These are phyloP conservation scores for Phrynosoma blainvillii DNA, from an alignment of 2,113 vertebrate genomes.

Conservation along the genomic window DNA sequence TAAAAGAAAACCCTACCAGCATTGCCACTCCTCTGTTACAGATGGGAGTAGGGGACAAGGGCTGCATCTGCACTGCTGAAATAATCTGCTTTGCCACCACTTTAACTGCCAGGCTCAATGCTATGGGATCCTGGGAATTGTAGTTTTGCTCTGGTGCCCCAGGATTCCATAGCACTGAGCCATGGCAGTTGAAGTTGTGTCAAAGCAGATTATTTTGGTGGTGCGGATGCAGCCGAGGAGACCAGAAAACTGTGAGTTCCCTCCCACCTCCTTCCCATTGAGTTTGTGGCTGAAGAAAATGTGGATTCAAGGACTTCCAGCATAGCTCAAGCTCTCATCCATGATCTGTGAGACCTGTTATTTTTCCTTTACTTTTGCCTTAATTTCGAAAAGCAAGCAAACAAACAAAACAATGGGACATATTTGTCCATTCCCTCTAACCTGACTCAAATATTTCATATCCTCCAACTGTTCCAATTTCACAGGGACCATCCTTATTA, in stretches of 20 bases:
- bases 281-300: not conserved
- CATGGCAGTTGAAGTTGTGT: too few species aligned
- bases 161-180: too few species aligned
- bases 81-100: too few species aligned
- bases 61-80: too few species aligned
- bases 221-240: too few species aligned
- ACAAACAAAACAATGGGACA: not conserved
- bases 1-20: not conserved
- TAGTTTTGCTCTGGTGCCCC: too few species aligned
- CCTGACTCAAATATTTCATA: not conserved
- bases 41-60: not conserved
- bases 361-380: slow-evolving; percentile 11
- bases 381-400: not conserved
- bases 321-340: not conserved
- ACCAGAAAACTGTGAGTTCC: too few species aligned
- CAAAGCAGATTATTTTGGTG: too few species aligned
- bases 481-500: too few species aligned
- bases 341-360: not conserved
- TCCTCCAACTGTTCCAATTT: not conserved
- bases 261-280: not conserved
- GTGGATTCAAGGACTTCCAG: not conserved
- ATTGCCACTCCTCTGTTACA: not conserved
- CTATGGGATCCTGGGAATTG: too few species aligned
- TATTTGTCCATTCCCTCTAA: not conserved
- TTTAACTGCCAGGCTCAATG: too few species aligned